Base-by-base conservation (phyloP, 2,888 invertebrate genomes). In the Chymomyza caudatula region DNA sequence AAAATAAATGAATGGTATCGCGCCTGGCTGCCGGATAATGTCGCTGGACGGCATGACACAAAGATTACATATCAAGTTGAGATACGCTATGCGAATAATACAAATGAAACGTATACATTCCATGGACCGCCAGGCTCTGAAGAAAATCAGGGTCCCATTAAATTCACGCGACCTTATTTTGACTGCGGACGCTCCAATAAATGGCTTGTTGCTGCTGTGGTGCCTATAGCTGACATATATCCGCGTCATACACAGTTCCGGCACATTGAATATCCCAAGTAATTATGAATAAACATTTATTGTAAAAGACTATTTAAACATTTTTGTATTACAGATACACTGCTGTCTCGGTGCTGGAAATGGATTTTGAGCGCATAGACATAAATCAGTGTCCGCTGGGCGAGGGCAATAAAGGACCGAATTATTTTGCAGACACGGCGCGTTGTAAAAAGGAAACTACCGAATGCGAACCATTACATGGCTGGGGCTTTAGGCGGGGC, bases 381-480 rank as follows among this genome's bases (percentile, higher is more conserved):
- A 97, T 99, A 90, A 99, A 99, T 91, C 98, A 98, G 87, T 99
- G 98, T 92, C 98, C 98, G 0, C 91, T 92, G 69, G 96, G 97
- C 63, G 92, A 94, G 79, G 98, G 98, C 53, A 98, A 98, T 88
- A 94, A 93, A 76, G 94, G 94, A 37, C 96, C 96, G 0, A 98
- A 98, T 91, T 92, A 93, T 87, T 98, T 98, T 92, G 95, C 94
- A 1, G 95, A 96, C 71, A 98, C 98, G 0, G 96, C 97, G 0
- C 92, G 97, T 66, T 99, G 98, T 92, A 97, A 97, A 92, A 93
- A 93, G 77, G 95, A 95, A 86, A 96, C 96, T 1, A 97, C 97
- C 4, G 96, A 97, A 95, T 99, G 98, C 90, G 98, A 99, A 90
- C 98, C 98, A 0, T 90, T 98, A 57, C 95, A 97, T 88, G 98